Conservation (phyloP, 1,140 invertebrate genomes). For the Melipona quadrifasciata region DNA sequence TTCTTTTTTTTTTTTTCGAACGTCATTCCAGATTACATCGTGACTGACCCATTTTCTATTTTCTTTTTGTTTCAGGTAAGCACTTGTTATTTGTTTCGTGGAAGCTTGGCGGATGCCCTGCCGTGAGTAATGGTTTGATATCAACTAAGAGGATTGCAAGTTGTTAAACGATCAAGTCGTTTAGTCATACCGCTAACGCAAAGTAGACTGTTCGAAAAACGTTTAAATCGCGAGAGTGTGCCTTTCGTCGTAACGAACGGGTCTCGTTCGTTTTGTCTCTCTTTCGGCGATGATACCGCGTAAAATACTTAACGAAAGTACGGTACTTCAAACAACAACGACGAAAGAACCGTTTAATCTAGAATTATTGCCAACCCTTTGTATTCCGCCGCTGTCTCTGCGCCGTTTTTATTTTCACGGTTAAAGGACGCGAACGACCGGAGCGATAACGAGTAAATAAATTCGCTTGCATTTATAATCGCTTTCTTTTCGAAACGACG, state of each 20-base stretch:
- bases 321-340: not conserved
- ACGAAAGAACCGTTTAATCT: not conserved
- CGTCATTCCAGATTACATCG: not conserved
- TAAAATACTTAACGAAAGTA: not conserved
- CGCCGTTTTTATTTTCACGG: not conserved
- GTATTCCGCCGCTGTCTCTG: not conserved
- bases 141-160: conserved; percentile 14
- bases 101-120: conserved; percentile 16
- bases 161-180: conserved; percentile 11
- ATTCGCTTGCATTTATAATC: too few relatives aligned
- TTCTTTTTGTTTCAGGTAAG: conserved; percentile 74
- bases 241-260: not conserved
- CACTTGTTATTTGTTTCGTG: conserved; percentile 62
- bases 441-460: too few relatives aligned
- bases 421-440: not conserved
- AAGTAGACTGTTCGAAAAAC: conserved; percentile 9
- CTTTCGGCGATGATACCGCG: not conserved
- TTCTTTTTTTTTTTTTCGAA: not conserved
- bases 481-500: too few relatives aligned
- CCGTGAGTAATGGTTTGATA: conserved; percentile 40
- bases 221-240: not conserved
- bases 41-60: conserved; percentile 35
- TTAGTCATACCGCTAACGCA: not conserved
- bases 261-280: not conserved
- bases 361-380: not conserved